Percentiles rank a stretch among this genome's conserved stretches.
These are phyloP conservation scores for Pachycephus smyrnensis DNA, from an alignment of 2,888 invertebrate genomes.

Conservation along the genomic window DNA sequence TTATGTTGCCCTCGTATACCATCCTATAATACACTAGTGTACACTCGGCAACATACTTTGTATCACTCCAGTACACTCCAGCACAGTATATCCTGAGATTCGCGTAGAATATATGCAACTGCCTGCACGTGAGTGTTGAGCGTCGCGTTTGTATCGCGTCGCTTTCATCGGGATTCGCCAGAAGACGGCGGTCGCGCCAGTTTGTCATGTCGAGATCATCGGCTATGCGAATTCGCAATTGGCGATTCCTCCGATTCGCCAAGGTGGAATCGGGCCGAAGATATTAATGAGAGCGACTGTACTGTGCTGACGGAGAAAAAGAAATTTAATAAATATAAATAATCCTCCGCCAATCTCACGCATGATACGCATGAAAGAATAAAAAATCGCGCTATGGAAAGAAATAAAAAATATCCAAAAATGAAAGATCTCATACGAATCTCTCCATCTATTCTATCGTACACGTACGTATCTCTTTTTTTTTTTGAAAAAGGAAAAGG, in stretches of 20 bases:
- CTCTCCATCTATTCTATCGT: too few relatives aligned
- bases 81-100: neutral
- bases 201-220: constrained; percentile 5
- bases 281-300: neutral
- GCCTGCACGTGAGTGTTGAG: neutral
- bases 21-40: neutral
- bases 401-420: too few relatives aligned
- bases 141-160: neutral
- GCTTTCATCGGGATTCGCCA: neutral
- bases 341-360: too few relatives aligned
- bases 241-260: neutral
- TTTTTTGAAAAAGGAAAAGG: neutral
- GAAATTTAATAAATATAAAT: too few relatives aligned
- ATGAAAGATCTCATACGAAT: too few relatives aligned
- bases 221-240: neutral
- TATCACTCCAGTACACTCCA: neutral
- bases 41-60: neutral
- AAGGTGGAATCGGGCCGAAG: neutral
- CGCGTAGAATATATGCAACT: neutral
- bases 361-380: too few relatives aligned
- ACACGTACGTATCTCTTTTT: too few relatives aligned
- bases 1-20: constrained; percentile 3
- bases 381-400: too few relatives aligned
- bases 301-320: neutral
- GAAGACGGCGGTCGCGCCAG: neutral